These are phyloP conservation scores for Rhorus exstirpatorius DNA, from an alignment of 2,888 invertebrate genomes.

Conservation along the genomic window DNA sequence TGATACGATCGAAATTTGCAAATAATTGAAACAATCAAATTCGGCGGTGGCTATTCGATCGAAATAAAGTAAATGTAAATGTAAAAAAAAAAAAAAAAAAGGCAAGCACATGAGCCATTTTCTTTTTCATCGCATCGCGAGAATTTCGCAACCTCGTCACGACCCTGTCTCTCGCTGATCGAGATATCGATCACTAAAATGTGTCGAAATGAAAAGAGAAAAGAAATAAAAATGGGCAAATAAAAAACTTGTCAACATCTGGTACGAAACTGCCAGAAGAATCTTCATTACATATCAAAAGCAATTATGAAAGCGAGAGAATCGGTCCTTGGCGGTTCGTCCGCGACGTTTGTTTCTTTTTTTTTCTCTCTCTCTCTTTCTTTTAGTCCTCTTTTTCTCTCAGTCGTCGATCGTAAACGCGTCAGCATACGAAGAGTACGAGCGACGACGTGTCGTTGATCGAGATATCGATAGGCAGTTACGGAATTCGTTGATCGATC, in stretches of 20 bases:
- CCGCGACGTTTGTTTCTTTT: not conserved
- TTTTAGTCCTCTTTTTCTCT: not conserved
- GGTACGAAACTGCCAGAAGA: slow-evolving; percentile 45
- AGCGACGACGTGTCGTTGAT: slow-evolving; percentile 62
- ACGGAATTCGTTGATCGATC: slow-evolving; percentile 64
- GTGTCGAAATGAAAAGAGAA: slow-evolving; percentile 31
- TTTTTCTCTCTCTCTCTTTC: slow-evolving; percentile 4
- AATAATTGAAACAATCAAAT: not conserved
- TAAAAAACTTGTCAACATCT: slow-evolving; percentile 38
- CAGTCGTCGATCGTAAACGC: slow-evolving; percentile 30
- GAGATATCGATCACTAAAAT: slow-evolving; percentile 51
- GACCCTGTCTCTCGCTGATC: slow-evolving; percentile 30
- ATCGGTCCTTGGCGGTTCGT: slow-evolving; percentile 3
- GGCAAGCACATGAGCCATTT: not conserved
- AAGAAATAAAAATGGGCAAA: not conserved
- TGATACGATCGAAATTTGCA: not conserved
- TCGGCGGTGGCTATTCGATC: too few relatives aligned
- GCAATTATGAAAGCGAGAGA: slow-evolving; percentile 62
- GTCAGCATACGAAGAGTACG: slow-evolving; percentile 35
- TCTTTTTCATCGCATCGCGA: not conserved
- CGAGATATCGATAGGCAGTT: slow-evolving; percentile 67
- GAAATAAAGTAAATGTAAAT: not conserved
- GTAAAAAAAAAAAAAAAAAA: not conserved
- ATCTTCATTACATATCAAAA: slow-evolving; percentile 61
- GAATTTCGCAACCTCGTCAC: slow-evolving; percentile 25